Conservation (phyloP, 2,888 invertebrate species). For the Melikaiella ostensackeni region DNA sequence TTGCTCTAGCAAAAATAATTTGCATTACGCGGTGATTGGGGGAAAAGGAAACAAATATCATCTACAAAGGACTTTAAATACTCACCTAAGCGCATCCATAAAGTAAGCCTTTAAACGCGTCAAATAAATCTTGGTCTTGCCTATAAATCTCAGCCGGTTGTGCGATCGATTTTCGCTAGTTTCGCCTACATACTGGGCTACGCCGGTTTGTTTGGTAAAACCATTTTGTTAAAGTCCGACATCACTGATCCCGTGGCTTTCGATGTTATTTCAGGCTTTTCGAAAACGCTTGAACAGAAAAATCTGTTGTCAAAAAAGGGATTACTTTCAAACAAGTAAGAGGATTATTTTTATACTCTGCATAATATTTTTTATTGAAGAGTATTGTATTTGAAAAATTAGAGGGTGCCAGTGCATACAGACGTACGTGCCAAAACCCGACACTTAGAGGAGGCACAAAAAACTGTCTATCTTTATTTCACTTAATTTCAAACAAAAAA, state of each 20-base stretch:
- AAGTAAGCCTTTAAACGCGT: constrained; percentile 70
- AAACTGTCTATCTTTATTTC: too few species aligned
- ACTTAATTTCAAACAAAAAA: too few species aligned
- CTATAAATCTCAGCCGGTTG: constrained; percentile 65
- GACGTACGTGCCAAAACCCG: too few species aligned
- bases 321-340: neutral
- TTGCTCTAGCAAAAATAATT: neutral
- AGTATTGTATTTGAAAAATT: too few species aligned
- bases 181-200: constrained; percentile 43
- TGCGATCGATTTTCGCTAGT: constrained; percentile 58
- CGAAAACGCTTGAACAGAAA: neutral
- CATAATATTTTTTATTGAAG: neutral
- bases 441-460: too few species aligned
- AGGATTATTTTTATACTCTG: neutral
- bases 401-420: too few species aligned
- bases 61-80: constrained; percentile 55
- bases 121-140: constrained; percentile 66
- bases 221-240: constrained; percentile 35
- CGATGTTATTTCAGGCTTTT: neutral
- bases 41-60: constrained; percentile 8
- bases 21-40: neutral
- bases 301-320: neutral
- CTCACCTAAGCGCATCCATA: constrained; percentile 61
- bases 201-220: constrained; percentile 10
- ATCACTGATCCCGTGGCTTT: constrained; percentile 28